Base-by-base conservation (phyloP, 2,113 vertebrate species). In the Chelonoidis abingdonii region DNA sequence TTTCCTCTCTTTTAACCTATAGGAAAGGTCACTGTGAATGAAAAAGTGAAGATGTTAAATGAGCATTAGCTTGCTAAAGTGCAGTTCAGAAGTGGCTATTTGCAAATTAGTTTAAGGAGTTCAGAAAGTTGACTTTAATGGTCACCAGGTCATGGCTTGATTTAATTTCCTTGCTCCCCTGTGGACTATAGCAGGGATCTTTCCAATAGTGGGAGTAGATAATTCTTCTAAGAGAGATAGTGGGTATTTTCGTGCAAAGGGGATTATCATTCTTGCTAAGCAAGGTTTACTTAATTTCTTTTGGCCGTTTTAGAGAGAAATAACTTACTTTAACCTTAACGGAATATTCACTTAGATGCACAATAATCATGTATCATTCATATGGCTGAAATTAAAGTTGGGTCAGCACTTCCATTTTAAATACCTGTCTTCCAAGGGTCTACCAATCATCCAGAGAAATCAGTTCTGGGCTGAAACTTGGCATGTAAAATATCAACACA, bases 31-130 rank as follows among this genome's bases (percentile, higher is more conserved):
- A 41, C 10, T 52, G 35, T 3, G 82, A 92, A 79, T 29, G 69
- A 90, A 94, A 84, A 96, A 89, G 62, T 52, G 47, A 87, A n/a
- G 1, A 89, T 31, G 17, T 93, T 84, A 96, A 96, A 94, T 47
- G 72, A 93, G 35, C 69, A 89, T 86, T 69, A 93, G 69, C 12
- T 95, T 93, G 93, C 27, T 81, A 38, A 97, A 35, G 11, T 38
- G 41, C 54, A 82, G 86, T 80, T 95, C 96, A 94, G 94, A 90
- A 75, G 31, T 5, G 31, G 84, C 57, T 12, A 41, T 96, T 92
- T 96, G 81, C 76, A 93, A 95, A 76, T 88, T 31, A 96, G 57
- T 65, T 80, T 50, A 59, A 84, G 72, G 82, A 94, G 89, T 91
- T 95, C 41, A 72, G 27, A 81, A 93, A 82, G 89, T 65, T 69